phyloP scores from a whole-genome alignment of 2,888 invertebrate species.

The Dynastes hyllus region DNA sequence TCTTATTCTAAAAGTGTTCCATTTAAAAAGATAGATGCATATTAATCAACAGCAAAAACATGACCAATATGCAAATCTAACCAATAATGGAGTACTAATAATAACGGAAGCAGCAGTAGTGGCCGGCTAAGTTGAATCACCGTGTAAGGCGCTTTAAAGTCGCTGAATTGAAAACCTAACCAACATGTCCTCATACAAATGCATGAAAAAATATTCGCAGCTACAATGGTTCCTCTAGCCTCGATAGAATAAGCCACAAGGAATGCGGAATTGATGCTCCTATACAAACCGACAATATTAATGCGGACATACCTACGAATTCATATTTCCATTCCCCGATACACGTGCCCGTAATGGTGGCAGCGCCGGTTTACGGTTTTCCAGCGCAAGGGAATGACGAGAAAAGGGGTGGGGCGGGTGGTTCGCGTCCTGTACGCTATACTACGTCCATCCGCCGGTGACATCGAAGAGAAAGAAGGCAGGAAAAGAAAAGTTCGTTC shows the following conservation, averaged over 20 bases:
- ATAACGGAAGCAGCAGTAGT: no score
- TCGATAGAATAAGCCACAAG: neutral
- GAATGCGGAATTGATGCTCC: constrained; percentile 32
- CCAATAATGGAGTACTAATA: no score
- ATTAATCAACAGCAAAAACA: no score
- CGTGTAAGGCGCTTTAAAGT: no score
- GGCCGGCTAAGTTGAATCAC: no score
- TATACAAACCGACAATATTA: constrained; percentile 53
- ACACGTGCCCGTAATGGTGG: constrained; percentile 57
- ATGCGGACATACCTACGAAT: constrained; percentile 53
- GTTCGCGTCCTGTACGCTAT: neutral
- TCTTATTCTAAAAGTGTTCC: no score
- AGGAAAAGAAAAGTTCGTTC: constrained; percentile 37
- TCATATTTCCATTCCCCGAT: constrained; percentile 60
- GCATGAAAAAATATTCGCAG: no score
- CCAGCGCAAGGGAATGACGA: neutral
- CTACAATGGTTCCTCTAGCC: neutral
- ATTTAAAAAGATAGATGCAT: no score
- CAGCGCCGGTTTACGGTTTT: neutral
- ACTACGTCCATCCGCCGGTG: neutral
- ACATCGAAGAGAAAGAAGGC: neutral
- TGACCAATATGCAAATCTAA: no score
- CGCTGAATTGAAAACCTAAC: no score
- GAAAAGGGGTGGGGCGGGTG: constrained; percentile 8
- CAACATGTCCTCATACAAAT: no score